phyloP scores from a whole-genome alignment of 2,888 invertebrate species.

The Orchesella flavescens region DNA sequence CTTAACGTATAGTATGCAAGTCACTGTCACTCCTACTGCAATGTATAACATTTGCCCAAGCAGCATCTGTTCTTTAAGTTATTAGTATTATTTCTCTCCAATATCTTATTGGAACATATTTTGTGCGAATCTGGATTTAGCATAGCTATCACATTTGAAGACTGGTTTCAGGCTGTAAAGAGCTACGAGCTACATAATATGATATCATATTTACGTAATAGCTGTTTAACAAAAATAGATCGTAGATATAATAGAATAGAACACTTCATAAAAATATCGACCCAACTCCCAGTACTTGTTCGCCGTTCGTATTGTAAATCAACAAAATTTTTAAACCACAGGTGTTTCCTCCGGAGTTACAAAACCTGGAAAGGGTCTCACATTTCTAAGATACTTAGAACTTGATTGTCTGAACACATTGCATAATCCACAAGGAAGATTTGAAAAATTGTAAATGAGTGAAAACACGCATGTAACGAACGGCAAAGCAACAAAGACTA shows the following conservation, averaged over 20 bases:
- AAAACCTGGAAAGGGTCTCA: constrained; percentile 44
- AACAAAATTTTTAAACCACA: not conserved
- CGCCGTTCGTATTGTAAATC: not conserved
- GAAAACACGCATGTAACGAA: constrained; percentile 49
- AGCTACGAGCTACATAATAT: not conserved
- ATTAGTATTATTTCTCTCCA: too few relatives aligned
- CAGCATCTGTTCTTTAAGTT: too few relatives aligned
- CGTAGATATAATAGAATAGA: too few relatives aligned
- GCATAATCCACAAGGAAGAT: constrained; percentile 54
- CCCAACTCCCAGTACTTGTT: not conserved
- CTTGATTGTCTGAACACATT: constrained; percentile 54
- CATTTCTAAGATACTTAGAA: constrained; percentile 48
- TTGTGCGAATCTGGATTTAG: too few relatives aligned
- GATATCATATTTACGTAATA: too few relatives aligned
- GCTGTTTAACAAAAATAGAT: too few relatives aligned
- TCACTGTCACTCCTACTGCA: too few relatives aligned
- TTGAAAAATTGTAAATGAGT: constrained; percentile 49
- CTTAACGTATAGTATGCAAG: too few relatives aligned
- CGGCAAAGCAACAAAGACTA: constrained; percentile 52
- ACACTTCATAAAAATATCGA: not conserved
- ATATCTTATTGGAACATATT: too few relatives aligned
- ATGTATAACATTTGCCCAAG: too few relatives aligned
- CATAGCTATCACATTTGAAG: too few relatives aligned
- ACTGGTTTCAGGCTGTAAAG: too few relatives aligned
- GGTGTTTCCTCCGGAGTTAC: not conserved